Evolutionary conservation across 2,113 vertebrate species (phyloP).

Genomic region (Stigmatopora nigra): DNA sequence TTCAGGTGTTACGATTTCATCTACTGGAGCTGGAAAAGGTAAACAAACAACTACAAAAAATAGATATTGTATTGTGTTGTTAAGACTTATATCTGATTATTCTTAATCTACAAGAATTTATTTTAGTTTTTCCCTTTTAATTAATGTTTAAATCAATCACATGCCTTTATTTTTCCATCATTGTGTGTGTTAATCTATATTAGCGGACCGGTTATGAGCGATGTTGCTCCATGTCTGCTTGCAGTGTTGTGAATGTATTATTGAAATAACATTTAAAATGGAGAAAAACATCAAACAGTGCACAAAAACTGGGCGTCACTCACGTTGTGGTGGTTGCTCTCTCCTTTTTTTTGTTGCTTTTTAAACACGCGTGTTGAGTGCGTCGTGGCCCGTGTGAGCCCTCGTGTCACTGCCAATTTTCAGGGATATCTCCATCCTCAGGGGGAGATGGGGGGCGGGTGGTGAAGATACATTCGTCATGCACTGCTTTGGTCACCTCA

Average conservation of each 20-base stretch:
- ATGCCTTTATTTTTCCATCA: conserved; percentile 66
- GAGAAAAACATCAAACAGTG: neutral
- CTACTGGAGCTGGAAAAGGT: conserved; percentile 99
- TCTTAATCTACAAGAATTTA: conserved; percentile 89
- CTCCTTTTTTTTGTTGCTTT: conserved; percentile 24
- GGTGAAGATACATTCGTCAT: neutral
- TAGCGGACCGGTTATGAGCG: neutral
- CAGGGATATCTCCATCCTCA: conserved; percentile 95
- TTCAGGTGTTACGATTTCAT: conserved; percentile 99
- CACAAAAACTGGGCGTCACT: neutral
- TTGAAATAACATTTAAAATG: conserved; percentile 72
- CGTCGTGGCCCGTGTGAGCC: conserved; percentile 84
- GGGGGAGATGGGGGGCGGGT: neutral
- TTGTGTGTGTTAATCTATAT: neutral
- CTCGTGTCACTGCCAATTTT: conserved; percentile 98
- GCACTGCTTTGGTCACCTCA: neutral
- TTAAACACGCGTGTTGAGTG: conserved; percentile 93
- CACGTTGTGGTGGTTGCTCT: neutral
- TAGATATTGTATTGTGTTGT: conserved; percentile 35
- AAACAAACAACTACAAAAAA: conserved; percentile 45
- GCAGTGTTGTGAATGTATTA: conserved; percentile 68
- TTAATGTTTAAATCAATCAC: conserved; percentile 97
- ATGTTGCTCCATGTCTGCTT: neutral
- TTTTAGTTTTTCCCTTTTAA: conserved; percentile 84
- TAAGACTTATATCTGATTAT: conserved; percentile 50